Evolutionary conservation across 1,140 invertebrate genomes (phyloP), one percentile per base, ranked within the genome.

Genomic region (Panonychus citri): DNA sequence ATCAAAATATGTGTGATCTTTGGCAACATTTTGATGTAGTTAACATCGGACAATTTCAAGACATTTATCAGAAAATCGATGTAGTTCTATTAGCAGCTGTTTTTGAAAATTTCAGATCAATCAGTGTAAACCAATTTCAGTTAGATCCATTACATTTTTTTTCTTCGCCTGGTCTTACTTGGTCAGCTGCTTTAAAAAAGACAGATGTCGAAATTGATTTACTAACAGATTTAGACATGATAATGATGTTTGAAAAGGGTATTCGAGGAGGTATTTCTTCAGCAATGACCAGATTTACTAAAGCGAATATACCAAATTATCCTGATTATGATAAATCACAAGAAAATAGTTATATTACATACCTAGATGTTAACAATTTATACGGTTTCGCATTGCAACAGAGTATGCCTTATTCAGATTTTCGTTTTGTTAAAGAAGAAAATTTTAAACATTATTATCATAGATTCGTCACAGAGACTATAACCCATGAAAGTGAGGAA

Each of bases 201-300:
- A 40, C 39, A 40, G n/a, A 40, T 10, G n/a, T 12, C 10, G n/a
- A 10, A 10, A 40, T 4, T 34, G 21, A 42, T 34, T 46, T 42
- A 27, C 28, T 53, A 24, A 54, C 34, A 12, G n/a, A 57, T 42
- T 53, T n/a, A 50, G 30, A 21, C 43, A 19, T 59, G 39, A 17
- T 26, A 34, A 25, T 50, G 24, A 27, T 58, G 17, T 42, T 55
- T 1, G 40, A 42, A 54, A 46, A 59, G 30, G 54, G 54, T 8
- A 53, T 56, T 28, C 5, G 54, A 55, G 54, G 54, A 12, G 54
- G 54, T 4, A 51, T 56, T 53, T 19, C 15, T 51, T 40, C 50
- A 25, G 21, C n/a, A 12, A 12, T 10, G 21, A 52, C 50, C 15
- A 26, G 54, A 26, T 54, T 51, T 26, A 21, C 17, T 40, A n/a